These are phyloP conservation scores for Synergus itoensis DNA, from an alignment of 2,888 invertebrate species.

Conservation along the genomic window DNA sequence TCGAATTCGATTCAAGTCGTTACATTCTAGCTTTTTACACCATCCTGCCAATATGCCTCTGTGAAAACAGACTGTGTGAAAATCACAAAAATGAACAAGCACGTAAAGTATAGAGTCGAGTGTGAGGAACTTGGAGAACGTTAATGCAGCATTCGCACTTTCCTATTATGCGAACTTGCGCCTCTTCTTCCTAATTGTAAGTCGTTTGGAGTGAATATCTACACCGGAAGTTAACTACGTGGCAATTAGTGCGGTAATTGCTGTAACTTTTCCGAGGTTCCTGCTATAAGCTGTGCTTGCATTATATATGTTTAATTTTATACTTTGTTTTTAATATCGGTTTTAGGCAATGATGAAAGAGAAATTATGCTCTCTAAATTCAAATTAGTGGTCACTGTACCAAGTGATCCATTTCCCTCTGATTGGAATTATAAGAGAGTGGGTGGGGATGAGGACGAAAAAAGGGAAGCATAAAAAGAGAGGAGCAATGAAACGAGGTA, in stretches of 20 bases:
- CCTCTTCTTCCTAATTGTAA: neutral
- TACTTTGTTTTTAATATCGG: too few species aligned
- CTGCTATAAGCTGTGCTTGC: neutral
- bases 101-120: neutral
- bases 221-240: neutral
- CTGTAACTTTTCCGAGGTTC: neutral
- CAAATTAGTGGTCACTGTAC: too few species aligned
- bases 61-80: neutral
- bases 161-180: neutral
- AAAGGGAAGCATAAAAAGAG: slow-evolving; percentile 10
- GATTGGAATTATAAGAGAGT: too few species aligned
- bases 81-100: slow-evolving; percentile 11
- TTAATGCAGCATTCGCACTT: neutral
- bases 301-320: neutral
- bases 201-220: neutral
- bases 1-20: slow-evolving; percentile 44
- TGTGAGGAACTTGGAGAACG: neutral
- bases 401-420: too few species aligned
- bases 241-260: neutral
- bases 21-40: neutral
- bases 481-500: slow-evolving; percentile 53
- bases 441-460: too few species aligned
- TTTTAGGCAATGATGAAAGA: too few species aligned
- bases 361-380: too few species aligned
- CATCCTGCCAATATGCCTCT: neutral